Evolutionary conservation across 2,113 vertebrate species (phyloP).

Genomic region (Heterocephalus glaber): DNA sequence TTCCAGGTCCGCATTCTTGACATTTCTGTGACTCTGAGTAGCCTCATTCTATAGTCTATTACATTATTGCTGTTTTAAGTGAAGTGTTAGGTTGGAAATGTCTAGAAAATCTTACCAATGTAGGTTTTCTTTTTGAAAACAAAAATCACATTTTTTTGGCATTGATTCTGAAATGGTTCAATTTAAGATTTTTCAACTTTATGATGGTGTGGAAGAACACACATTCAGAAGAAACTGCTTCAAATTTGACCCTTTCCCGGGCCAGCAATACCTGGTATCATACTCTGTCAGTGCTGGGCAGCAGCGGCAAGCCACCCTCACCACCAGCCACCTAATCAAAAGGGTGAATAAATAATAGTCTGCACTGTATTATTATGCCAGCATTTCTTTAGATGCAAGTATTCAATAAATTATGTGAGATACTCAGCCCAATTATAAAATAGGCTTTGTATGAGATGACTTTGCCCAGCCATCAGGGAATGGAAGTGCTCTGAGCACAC

Average conservation of each 20-base stretch:
- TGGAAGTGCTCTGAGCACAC: too few relatives aligned
- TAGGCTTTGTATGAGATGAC: not conserved
- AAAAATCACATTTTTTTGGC: not conserved
- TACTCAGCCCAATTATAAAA: too few relatives aligned
- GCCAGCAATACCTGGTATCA: fast-evolving
- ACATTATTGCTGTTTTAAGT: not conserved
- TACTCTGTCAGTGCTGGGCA: not conserved
- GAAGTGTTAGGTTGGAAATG: not conserved
- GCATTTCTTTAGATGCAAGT: not conserved
- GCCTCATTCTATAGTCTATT: not conserved
- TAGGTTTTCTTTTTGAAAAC: conserved; percentile 7
- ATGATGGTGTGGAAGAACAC: not conserved
- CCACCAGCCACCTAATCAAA: fast-evolving
- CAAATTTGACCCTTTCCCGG: not conserved
- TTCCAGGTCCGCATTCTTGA: not conserved
- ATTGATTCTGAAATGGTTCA: not conserved
- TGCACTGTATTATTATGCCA: not conserved
- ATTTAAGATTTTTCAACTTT: not conserved
- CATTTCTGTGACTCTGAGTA: not conserved
- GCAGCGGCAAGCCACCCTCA: not conserved
- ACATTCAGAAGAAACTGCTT: not conserved
- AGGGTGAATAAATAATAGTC: too few relatives aligned
- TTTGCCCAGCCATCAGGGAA: not conserved
- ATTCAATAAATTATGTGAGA: not conserved
- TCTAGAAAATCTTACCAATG: not conserved